phyloP scores from a whole-genome alignment of 2,113 vertebrate species.

The Hiodon alosoides region DNA sequence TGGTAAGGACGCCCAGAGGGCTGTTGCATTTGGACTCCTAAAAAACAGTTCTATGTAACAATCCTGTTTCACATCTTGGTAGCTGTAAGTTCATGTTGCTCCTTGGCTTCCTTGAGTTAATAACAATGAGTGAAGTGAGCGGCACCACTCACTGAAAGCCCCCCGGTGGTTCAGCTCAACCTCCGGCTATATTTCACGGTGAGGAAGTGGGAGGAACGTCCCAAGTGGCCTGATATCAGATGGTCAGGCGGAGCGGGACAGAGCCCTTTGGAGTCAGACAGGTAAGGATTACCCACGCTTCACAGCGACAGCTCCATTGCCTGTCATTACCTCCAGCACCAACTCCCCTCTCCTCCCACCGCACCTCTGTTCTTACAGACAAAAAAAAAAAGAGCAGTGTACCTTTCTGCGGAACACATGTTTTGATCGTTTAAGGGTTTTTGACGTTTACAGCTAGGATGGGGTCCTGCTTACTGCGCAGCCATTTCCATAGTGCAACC shows the following conservation, averaged over 20 bases:
- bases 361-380: background rate
- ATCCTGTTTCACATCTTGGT: slow-evolving; percentile 3
- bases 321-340: slow-evolving; percentile 15
- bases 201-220: background rate
- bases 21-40: background rate
- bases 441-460: background rate
- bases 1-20: no score
- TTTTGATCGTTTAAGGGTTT: slow-evolving; percentile 5
- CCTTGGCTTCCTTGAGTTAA: background rate
- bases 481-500: no score
- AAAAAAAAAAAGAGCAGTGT: background rate
- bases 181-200: no score
- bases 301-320: slow-evolving; percentile 16
- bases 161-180: background rate
- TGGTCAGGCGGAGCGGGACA: slow-evolving; percentile 1
- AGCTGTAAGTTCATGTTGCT: background rate
- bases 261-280: slow-evolving; percentile 27
- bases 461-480: no score
- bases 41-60: slow-evolving; percentile 7
- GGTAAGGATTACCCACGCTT: slow-evolving; percentile 36
- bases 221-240: background rate
- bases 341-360: background rate
- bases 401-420: background rate
- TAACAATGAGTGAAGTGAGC: slow-evolving; percentile 9
- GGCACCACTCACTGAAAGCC: no score